Percentiles rank a stretch among this genome's conserved stretches.
phyloP scores from a whole-genome alignment of 2,888 invertebrate genomes.

The Macaria notata region DNA sequence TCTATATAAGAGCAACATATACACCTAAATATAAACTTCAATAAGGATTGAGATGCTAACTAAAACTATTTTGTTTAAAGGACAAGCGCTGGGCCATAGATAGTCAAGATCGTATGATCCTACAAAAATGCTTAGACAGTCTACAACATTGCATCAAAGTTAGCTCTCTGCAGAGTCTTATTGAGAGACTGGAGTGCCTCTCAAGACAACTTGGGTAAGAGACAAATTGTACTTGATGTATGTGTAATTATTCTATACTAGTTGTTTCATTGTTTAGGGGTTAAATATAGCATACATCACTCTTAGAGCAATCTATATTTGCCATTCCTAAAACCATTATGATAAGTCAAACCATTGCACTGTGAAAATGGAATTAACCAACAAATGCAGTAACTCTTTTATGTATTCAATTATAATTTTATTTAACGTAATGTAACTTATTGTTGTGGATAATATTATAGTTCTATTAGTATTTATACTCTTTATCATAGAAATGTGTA shows the following conservation, averaged over 20 bases:
- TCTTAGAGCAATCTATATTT: neutral
- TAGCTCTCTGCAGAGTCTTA: constrained; percentile 93
- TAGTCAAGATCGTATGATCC: constrained; percentile 90
- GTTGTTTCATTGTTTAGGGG: too few relatives aligned
- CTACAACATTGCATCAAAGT: constrained; percentile 97
- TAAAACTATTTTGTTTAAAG: constrained; percentile 62
- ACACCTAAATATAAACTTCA: too few relatives aligned
- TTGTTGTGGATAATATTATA: too few relatives aligned
- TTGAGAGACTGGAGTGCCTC: constrained; percentile 95
- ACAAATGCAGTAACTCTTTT: too few relatives aligned
- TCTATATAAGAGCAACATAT: too few relatives aligned
- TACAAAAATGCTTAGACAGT: constrained; percentile 95
- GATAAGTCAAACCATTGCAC: neutral
- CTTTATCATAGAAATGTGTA: too few relatives aligned
- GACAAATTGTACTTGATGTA: constrained; percentile 6
- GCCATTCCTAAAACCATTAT: too few relatives aligned
- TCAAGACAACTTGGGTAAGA: constrained; percentile 92
- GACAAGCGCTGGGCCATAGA: constrained; percentile 95
- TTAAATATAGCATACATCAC: neutral
- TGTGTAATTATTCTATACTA: too few relatives aligned
- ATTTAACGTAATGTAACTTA: too few relatives aligned
- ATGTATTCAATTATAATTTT: too few relatives aligned
- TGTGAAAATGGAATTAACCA: neutral
- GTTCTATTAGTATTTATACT: too few relatives aligned
- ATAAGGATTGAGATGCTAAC: too few relatives aligned